A percentile compares a stretch with the other conserved stretches of the same genome.
These are phyloP conservation scores for Chaetodon trifasciatus DNA, from an alignment of 2,797 vertebrate species.

Conservation along the genomic window DNA sequence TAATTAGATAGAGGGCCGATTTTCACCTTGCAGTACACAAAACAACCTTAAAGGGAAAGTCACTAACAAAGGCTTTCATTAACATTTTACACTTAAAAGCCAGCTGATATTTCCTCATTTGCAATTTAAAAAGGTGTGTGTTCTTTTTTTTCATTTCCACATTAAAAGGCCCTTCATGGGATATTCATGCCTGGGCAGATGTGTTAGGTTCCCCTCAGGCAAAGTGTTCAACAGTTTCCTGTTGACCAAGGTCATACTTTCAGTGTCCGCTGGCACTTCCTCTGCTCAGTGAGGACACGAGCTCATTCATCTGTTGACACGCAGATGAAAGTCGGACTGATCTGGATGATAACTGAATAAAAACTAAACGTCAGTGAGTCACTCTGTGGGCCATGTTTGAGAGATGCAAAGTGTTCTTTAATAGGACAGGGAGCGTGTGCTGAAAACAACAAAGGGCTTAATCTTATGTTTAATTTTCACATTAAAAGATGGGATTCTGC, in stretches of 20 bases:
- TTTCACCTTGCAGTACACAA: constrained; percentile 27
- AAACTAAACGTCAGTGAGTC: constrained; percentile 1
- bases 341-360: constrained; percentile 1
- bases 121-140: constrained; percentile 58
- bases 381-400: not conserved
- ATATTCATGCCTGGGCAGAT: constrained; percentile 65
- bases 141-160: constrained; percentile 60
- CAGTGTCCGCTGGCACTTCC: constrained; percentile 44
- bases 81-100: constrained; percentile 50
- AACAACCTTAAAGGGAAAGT: constrained; percentile 42
- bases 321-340: constrained; percentile 19
- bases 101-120: constrained; percentile 61
- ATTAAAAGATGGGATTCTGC: not conserved
- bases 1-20: constrained; percentile 29
- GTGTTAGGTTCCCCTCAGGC: constrained; percentile 56
- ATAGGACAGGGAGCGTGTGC: not conserved
- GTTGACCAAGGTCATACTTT: constrained; percentile 70
- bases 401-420: not conserved
- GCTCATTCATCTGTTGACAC: constrained; percentile 37
- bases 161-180: constrained; percentile 67
- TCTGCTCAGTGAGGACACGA: constrained; percentile 38
- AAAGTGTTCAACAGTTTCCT: constrained; percentile 64
- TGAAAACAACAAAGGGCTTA: not conserved
- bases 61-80: constrained; percentile 61
- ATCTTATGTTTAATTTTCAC: not conserved